Evolutionary conservation across 2,113 vertebrate species (phyloP).

Genomic region (Athene noctua): DNA sequence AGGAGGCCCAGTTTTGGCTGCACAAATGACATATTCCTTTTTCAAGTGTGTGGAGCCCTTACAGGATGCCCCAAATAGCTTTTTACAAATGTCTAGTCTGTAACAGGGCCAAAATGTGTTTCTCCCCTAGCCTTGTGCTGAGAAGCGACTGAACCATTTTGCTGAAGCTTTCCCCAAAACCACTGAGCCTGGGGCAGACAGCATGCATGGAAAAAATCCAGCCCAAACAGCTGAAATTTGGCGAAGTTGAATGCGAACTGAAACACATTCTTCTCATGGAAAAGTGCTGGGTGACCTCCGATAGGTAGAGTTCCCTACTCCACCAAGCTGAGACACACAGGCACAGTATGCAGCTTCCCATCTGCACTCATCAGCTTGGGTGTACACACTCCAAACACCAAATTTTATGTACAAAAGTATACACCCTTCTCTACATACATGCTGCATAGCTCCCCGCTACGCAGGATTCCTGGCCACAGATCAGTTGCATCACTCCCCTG

Average conservation of each 20-base stretch:
- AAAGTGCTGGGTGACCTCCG: constrained; percentile 6
- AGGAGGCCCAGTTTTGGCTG: not conserved
- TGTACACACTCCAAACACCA: not conserved
- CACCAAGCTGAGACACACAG: not conserved
- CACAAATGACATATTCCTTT: not conserved
- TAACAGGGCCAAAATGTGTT: not conserved
- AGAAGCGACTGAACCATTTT: not conserved
- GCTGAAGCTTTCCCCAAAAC: constrained; percentile 16
- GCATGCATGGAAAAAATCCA: not conserved
- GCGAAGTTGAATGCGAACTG: not conserved
- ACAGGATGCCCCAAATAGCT: not conserved
- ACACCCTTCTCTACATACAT: not conserved
- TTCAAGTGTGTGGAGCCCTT: not conserved
- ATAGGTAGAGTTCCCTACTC: not conserved
- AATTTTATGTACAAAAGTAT: not conserved
- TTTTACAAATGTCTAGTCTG: not conserved
- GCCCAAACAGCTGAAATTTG: constrained; percentile 37
- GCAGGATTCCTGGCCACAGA: not conserved
- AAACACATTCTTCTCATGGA: not conserved
- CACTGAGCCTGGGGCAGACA: not conserved
- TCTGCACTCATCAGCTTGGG: not conserved
- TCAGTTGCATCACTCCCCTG: constrained; percentile 30
- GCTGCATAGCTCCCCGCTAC: not conserved
- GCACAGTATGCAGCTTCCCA: not conserved
- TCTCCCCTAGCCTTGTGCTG: not conserved